Base-by-base conservation (phyloP, 2,888 invertebrate genomes). In the Phaonia tiefii region DNA sequence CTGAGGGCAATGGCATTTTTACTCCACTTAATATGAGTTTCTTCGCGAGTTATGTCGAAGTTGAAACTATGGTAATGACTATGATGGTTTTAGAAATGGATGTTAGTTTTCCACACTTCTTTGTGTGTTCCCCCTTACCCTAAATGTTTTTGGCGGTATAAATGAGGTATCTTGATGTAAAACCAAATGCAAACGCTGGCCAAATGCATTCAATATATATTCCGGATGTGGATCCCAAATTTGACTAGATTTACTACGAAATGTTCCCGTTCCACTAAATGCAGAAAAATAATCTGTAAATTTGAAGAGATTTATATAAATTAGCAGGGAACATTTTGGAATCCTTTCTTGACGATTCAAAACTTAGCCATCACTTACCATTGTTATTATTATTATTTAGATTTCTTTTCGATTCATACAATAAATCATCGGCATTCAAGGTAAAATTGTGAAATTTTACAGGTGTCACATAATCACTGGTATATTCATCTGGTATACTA, bases 141-240 rank as follows among this genome's bases (percentile, higher is more conserved):
- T 86, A 85, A 90, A 88, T 71, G 87, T 89, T 46, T 87, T 86
- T 58, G 87, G 85, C 51, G 86, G 86, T 82, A 90, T 88, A 56
- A 91, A 90, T 7, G 89, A 88, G 67, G 86, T 87, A 79, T 91
- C 90, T 84, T 91, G 89, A 82, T 88, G 86, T 82, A 90, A 80
- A 58, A 90, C 85, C 80, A 91, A 84, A 84, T 90, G 89, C 80
- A 91, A 83, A 44, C 83, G 84, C 42, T 87, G 87, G 0, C 94
- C 94, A 86, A 95, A 95, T 22, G 94, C 94, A 44, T 92, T 91
- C 79, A 95, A 93, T 86, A 92, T 92, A 87, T 95, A 95, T 84
- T 93, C 92, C 1, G 95, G 95, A 91, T 95, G 94, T 2, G 94
- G 94, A 88, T 95, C 95, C 95, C 95, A 95, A 69, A 94, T 91